Evolutionary conservation across 1,140 invertebrate species (phyloP).

Genomic region (Stegodyphus dumicola): DNA sequence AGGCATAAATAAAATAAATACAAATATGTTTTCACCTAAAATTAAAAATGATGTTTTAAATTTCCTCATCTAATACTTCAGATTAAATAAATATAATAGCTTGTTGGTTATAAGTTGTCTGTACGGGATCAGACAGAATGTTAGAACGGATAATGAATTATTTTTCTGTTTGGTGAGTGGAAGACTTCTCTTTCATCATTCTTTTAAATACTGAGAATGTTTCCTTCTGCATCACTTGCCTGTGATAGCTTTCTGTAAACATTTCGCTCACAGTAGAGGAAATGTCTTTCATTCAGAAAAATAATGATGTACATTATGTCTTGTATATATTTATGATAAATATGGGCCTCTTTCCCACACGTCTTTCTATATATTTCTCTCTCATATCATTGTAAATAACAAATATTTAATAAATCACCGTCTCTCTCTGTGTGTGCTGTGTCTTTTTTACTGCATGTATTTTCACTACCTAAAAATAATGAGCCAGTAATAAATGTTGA

Average conservation of each 20-base stretch:
- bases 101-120: too few species aligned
- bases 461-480: too few species aligned
- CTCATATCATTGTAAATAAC: slow-evolving; percentile 56
- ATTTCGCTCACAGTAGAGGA: slow-evolving; percentile 38
- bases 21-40: too few species aligned
- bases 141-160: too few species aligned
- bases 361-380: slow-evolving; percentile 31
- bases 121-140: too few species aligned
- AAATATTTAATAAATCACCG: slow-evolving; percentile 59
- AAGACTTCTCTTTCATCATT: too few species aligned
- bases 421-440: slow-evolving; percentile 13
- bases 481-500: too few species aligned
- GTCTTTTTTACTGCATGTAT: background rate
- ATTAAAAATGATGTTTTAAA: too few species aligned
- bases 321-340: slow-evolving; percentile 15
- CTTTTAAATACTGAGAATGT: background rate
- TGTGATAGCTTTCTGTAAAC: slow-evolving; percentile 60
- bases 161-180: too few species aligned
- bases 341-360: slow-evolving; percentile 8
- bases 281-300: slow-evolving; percentile 37
- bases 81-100: too few species aligned
- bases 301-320: slow-evolving; percentile 7
- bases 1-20: too few species aligned
- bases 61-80: too few species aligned
- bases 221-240: slow-evolving; percentile 50